Percentiles rank a stretch among this genome's conserved stretches.
Evolutionary conservation across 2,797 vertebrate species (phyloP).

Genomic region (Sebastes cheni): DNA sequence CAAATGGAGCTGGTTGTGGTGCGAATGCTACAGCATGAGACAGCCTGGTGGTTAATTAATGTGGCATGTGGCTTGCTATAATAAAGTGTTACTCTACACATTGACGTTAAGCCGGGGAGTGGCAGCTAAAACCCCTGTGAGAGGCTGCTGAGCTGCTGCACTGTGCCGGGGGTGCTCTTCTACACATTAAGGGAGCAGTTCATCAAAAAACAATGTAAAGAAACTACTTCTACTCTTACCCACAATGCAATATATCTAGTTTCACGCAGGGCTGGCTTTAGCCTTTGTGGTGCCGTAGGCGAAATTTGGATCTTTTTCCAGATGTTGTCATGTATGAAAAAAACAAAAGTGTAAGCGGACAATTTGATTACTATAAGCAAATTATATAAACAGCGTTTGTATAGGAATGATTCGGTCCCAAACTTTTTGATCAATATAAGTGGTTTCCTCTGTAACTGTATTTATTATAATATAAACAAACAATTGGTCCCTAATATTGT

Average conservation of each 20-base stretch:
- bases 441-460: too few species aligned
- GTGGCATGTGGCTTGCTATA: constrained; percentile 46
- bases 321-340: too few species aligned
- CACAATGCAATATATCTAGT: neutral
- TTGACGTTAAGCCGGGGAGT: constrained; percentile 31
- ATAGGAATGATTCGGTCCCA: too few species aligned
- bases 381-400: too few species aligned
- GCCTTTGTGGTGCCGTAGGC: too few species aligned
- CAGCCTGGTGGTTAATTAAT: constrained; percentile 62
- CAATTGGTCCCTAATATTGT: too few species aligned
- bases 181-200: constrained; percentile 6
- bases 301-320: too few species aligned
- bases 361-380: too few species aligned
- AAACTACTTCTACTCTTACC: neutral
- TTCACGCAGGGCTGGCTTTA: neutral
- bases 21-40: constrained; percentile 36
- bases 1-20: constrained; percentile 58
- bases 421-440: too few species aligned
- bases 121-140: constrained; percentile 33
- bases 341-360: too few species aligned
- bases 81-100: constrained; percentile 30
- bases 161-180: neutral
- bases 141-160: neutral
- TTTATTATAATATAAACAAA: too few species aligned
- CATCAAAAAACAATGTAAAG: neutral